phyloP scores from a whole-genome alignment of 2,888 invertebrate genomes.

The Arctia plantaginis region DNA sequence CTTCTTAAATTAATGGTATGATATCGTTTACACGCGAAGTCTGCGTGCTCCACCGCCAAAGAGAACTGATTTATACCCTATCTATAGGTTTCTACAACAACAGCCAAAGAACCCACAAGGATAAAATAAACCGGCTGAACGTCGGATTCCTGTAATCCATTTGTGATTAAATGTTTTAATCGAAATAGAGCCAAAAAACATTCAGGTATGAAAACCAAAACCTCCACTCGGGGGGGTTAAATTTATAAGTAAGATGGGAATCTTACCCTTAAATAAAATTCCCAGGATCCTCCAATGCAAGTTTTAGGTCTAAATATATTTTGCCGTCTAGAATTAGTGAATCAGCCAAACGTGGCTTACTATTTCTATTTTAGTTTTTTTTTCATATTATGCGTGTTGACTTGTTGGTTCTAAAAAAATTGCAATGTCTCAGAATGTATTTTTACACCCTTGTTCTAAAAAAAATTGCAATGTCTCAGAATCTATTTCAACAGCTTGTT shows the following conservation, averaged over 20 bases:
- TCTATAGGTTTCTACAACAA: conserved; percentile 2
- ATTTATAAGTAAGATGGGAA: background rate
- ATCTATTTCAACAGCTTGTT: no score
- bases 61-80: conserved; percentile 2
- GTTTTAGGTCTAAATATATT: no score
- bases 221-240: background rate
- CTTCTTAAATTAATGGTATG: conserved; percentile 45
- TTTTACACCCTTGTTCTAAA: no score
- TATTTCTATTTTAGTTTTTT: no score
- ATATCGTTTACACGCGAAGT: conserved; percentile 35
- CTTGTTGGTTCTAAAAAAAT: no score
- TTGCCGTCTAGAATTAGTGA: background rate
- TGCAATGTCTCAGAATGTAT: no score
- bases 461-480: no score
- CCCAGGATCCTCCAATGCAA: no score
- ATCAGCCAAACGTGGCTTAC: background rate
- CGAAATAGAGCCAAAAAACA: background rate
- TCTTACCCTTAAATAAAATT: background rate
- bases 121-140: background rate
- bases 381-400: no score
- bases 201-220: background rate
- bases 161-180: background rate
- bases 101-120: background rate
- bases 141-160: background rate
- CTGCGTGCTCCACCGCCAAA: conserved; percentile 34